These are phyloP conservation scores for Apomyelois bistriatella DNA, from an alignment of 2,888 invertebrate genomes.

Conservation along the genomic window DNA sequence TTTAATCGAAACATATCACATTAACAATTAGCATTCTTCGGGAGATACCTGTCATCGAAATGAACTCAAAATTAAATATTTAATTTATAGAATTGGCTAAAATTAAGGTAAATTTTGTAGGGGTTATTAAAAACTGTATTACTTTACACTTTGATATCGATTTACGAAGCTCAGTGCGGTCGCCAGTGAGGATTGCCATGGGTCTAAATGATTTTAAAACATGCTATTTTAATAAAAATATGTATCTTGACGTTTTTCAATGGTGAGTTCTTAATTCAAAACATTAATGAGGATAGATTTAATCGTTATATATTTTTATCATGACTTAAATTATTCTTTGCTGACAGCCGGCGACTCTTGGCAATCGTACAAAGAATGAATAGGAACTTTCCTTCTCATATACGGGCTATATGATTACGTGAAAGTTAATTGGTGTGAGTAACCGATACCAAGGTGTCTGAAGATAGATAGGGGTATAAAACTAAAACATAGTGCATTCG, in stretches of 20 bases:
- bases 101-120: conserved; percentile 56
- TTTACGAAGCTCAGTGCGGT: conserved; percentile 36
- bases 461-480: conserved; percentile 63
- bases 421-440: conserved; percentile 42
- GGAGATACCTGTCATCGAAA: conserved; percentile 51
- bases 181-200: conserved; percentile 32
- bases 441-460: conserved; percentile 54
- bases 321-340: conserved; percentile 1
- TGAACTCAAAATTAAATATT: conserved; percentile 47
- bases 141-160: conserved; percentile 51
- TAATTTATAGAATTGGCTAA: conserved; percentile 69
- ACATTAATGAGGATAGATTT: background rate
- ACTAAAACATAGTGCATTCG: conserved; percentile 75
- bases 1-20: conserved; percentile 42
- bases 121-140: conserved; percentile 49
- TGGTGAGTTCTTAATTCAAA: background rate
- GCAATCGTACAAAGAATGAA: conserved; percentile 34
- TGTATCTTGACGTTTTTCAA: background rate
- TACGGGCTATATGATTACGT: conserved; percentile 60
- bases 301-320: background rate
- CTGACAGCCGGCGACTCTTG: conserved; percentile 24
- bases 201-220: background rate
- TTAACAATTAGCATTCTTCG: conserved; percentile 44
- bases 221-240: background rate
- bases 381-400: conserved; percentile 58